Evolutionary conservation across 2,797 vertebrate species (phyloP), one percentile per base, ranked within the genome.

Genomic region (Dromococcyx pavoninus): DNA sequence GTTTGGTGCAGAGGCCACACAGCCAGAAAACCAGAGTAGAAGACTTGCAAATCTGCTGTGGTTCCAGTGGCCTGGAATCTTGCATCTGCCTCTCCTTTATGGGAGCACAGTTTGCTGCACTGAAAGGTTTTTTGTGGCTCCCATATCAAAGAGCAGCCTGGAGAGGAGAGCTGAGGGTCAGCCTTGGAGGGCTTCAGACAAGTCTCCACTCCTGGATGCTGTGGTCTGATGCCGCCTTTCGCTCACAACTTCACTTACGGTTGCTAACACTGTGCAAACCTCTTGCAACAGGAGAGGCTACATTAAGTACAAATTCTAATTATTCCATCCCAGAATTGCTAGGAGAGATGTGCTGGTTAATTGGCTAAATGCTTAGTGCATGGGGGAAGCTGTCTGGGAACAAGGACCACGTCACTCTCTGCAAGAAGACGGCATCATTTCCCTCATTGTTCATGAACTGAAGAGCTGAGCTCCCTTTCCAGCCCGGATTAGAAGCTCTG

Each of bases 401-500:
- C 60, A 19, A 50, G 66, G 71, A 89, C 14, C 82, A 4, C 1
- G 4, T 50, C 71, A 11, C 81, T 35, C 64, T 69, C 35, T 0
- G 46, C 4, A 5, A 90, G 90, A 90, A 72, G 75, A 4, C 37
- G 3, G 77, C 46, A 5, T 81, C 50, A 17, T 32, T 41, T 3
- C 10, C 24, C 74, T 83, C 70, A 28, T 81, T 80, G 93, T 83
- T 64, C 19, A 78, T 6, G 3, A 35, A 70, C 75, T 64, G 70
- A 88, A 88, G 92, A 11, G 83, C 96, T 69, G 76, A 86, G 89
- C 91, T 90, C 86, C 91, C 81, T 65, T 91, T 79, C 70, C 88
- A 86, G 72, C 83, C 27, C 0, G 84, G 88, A 83, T 93, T 61
- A 44, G 81, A 17, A n/a, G 46, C 69, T 73, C 86, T 25, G 77